Percentiles rank a stretch among this genome's conserved stretches.
Evolutionary conservation across 53 echinoderm and acorn worm species (phyloP).

Genomic region (Crossaster papposus): DNA sequence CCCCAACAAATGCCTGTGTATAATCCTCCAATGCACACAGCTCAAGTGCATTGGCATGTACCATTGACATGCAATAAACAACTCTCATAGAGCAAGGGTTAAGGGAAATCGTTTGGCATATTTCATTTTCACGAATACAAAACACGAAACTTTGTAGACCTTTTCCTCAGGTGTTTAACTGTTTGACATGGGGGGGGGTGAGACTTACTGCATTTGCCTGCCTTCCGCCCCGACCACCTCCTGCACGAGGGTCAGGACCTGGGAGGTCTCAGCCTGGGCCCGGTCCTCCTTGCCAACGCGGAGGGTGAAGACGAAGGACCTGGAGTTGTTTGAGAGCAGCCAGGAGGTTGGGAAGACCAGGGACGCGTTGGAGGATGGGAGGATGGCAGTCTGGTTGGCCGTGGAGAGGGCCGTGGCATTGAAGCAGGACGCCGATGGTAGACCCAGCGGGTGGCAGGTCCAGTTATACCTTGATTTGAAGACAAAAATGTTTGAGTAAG

Average conservation of each 20-base stretch:
- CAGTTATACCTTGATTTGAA: conserved; percentile 70
- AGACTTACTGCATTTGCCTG: conserved; percentile 31
- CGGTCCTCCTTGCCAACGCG: conserved; percentile 75
- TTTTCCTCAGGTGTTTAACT: background rate
- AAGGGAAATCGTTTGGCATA: too few relatives aligned
- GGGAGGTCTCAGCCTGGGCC: conserved; percentile 46
- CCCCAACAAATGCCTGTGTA: too few relatives aligned
- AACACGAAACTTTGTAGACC: too few relatives aligned
- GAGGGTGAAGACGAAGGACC: conserved; percentile 75
- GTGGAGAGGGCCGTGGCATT: conserved; percentile 40
- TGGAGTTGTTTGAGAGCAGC: conserved; percentile 53
- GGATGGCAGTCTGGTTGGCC: conserved; percentile 46
- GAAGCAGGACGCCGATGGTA: conserved; percentile 68
- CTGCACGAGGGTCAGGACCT: conserved; percentile 69
- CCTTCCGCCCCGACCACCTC: conserved; percentile 5
- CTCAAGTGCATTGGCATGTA: too few relatives aligned
- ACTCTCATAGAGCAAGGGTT: too few relatives aligned
- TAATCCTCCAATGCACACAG: too few relatives aligned
- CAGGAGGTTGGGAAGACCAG: conserved; percentile 65
- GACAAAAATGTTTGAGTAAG: background rate
- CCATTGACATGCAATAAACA: too few relatives aligned
- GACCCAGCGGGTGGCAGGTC: conserved; percentile 71
- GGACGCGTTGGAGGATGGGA: conserved; percentile 59
- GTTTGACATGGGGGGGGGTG: too few relatives aligned
- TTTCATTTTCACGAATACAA: too few relatives aligned